Evolutionary conservation across 2,113 vertebrate species (phyloP).

Genomic region (Nematolebias whitei): DNA sequence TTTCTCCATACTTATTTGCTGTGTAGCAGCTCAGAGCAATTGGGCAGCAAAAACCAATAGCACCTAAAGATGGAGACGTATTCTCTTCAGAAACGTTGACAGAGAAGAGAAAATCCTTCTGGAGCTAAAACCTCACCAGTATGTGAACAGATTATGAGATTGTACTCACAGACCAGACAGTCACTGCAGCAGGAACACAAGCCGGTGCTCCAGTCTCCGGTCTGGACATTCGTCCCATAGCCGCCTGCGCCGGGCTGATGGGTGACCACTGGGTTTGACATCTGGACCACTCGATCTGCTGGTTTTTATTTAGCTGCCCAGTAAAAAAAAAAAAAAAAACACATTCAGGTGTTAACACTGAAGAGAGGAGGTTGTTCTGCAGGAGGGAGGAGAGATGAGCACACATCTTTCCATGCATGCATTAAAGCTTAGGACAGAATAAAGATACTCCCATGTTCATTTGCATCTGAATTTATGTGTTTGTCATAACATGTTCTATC

Average conservation of each 20-base stretch:
- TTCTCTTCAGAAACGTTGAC: constrained; percentile 4
- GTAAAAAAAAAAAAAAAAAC: too few species aligned
- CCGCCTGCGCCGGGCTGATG: constrained; percentile 75
- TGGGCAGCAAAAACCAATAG: constrained; percentile 74
- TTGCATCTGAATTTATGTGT: neutral
- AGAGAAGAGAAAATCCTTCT: neutral
- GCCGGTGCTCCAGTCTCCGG: constrained; percentile 81
- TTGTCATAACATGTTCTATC: neutral
- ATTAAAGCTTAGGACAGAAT: too few species aligned
- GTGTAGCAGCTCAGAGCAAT: constrained; percentile 77
- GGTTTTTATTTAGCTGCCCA: constrained; percentile 2
- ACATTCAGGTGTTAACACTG: constrained; percentile 8
- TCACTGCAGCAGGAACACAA: constrained; percentile 81
- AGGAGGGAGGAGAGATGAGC: neutral
- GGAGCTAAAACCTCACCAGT: neutral
- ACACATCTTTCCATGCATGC: neutral
- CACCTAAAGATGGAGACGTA: constrained; percentile 58
- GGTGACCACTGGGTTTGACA: constrained; percentile 81
- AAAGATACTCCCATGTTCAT: neutral
- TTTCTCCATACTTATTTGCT: constrained; percentile 80
- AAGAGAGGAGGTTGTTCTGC: neutral
- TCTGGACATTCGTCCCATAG: constrained; percentile 82
- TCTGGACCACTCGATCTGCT: constrained; percentile 37
- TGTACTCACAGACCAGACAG: constrained; percentile 78
- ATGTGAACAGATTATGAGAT: neutral